These are phyloP conservation scores for Esox niger DNA, from an alignment of 2,113 vertebrate species.

Conservation along the genomic window DNA sequence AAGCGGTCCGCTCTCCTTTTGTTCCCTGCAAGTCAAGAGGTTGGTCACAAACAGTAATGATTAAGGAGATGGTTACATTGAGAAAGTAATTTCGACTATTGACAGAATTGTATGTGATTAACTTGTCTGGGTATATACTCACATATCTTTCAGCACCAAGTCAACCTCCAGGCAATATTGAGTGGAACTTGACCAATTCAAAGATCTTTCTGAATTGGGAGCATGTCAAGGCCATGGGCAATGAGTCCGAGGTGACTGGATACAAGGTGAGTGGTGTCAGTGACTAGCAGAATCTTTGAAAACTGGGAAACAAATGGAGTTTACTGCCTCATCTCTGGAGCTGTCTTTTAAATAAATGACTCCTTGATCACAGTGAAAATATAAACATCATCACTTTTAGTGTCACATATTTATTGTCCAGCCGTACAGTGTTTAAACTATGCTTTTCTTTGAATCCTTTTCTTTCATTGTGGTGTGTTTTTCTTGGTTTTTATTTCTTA, in stretches of 20 bases:
- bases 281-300: slow-evolving; percentile 31
- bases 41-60: too few species aligned
- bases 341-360: slow-evolving; percentile 53
- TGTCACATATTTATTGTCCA: slow-evolving; percentile 53
- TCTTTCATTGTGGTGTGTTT: too few species aligned
- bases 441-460: slow-evolving; percentile 43
- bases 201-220: slow-evolving; percentile 90
- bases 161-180: slow-evolving; percentile 81
- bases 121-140: too few species aligned
- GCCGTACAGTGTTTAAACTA: slow-evolving; percentile 66
- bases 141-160: slow-evolving; percentile 77
- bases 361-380: slow-evolving; percentile 48
- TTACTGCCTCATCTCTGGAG: slow-evolving; percentile 27
- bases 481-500: too few species aligned
- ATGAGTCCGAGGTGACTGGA: slow-evolving; percentile 86
- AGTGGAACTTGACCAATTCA: slow-evolving; percentile 86
- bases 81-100: too few species aligned
- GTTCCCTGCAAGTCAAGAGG: too few species aligned
- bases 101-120: too few species aligned
- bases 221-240: slow-evolving; percentile 86
- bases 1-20: too few species aligned
- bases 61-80: too few species aligned
- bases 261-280: slow-evolving; percentile 81
- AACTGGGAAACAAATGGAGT: slow-evolving; percentile 45
- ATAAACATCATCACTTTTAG: slow-evolving; percentile 46